Conservation (phyloP, 2,113 vertebrate species). For the Panthera tigris region DNA sequence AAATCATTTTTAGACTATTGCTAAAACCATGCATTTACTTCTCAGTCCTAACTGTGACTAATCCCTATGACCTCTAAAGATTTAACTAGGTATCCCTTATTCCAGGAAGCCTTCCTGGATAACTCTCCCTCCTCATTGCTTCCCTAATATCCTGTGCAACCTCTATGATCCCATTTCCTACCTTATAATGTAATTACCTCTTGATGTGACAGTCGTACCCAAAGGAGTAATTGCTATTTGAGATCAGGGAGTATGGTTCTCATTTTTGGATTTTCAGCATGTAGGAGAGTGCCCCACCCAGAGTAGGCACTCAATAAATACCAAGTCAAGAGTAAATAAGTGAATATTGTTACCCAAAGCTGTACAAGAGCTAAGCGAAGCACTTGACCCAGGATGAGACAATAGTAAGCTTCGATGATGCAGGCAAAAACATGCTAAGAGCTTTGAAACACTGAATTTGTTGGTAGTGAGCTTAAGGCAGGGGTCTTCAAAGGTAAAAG, state of each 20-base stretch:
- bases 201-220: background rate
- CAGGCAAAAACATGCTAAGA: constrained; percentile 2
- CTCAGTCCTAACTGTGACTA: background rate
- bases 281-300: background rate
- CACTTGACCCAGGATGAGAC: background rate
- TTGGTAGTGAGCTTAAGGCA: constrained; percentile 2
- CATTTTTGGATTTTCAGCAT: background rate
- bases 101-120: background rate
- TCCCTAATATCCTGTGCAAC: background rate
- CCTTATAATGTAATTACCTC: background rate
- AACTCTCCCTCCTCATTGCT: background rate
- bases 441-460: background rate
- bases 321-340: background rate
- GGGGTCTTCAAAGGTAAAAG: constrained; percentile 33
- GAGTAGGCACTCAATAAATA: background rate
- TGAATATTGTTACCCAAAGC: background rate
- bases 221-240: background rate
- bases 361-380: background rate
- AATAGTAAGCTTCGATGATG: background rate
- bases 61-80: background rate
- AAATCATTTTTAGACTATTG: background rate
- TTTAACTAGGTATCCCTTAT: background rate
- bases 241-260: background rate
- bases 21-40: background rate
- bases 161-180: background rate